phyloP scores from a whole-genome alignment of 2,888 invertebrate species.

The Barypeithes pellucidus region DNA sequence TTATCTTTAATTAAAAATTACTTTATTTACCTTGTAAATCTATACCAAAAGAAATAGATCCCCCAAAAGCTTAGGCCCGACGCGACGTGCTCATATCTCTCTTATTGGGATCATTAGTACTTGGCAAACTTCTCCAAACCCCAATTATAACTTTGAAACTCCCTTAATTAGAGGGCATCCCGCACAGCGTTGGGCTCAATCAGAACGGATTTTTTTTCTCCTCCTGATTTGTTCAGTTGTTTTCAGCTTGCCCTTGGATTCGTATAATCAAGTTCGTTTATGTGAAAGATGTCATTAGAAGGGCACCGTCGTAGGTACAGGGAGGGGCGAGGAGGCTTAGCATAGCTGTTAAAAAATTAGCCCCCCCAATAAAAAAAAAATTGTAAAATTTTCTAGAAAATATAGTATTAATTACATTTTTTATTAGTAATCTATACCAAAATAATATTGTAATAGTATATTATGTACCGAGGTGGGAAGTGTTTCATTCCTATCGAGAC shows the following conservation, averaged over 20 bases:
- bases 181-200: conserved; percentile 15
- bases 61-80: background rate
- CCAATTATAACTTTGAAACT: conserved; percentile 26
- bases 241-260: conserved; percentile 3
- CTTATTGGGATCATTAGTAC: conserved; percentile 21
- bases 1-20: too few relatives aligned
- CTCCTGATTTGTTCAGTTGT: conserved; percentile 7
- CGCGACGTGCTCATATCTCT: conserved; percentile 15
- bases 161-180: conserved; percentile 21
- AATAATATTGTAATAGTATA: too few relatives aligned
- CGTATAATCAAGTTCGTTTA: background rate
- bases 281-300: background rate
- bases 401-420: too few relatives aligned
- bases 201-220: conserved; percentile 9
- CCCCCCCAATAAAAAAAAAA: too few relatives aligned
- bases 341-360: too few relatives aligned
- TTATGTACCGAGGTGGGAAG: too few relatives aligned
- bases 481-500: too few relatives aligned
- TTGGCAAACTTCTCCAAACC: conserved; percentile 25
- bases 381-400: too few relatives aligned
- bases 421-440: too few relatives aligned
- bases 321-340: too few relatives aligned
- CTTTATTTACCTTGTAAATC: too few relatives aligned
- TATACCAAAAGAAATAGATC: background rate
- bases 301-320: too few relatives aligned